Percentiles rank a stretch among this genome's conserved stretches.
These are phyloP conservation scores for Drosophila ohnishii DNA, from an alignment of 1,140 invertebrate species.

Conservation along the genomic window DNA sequence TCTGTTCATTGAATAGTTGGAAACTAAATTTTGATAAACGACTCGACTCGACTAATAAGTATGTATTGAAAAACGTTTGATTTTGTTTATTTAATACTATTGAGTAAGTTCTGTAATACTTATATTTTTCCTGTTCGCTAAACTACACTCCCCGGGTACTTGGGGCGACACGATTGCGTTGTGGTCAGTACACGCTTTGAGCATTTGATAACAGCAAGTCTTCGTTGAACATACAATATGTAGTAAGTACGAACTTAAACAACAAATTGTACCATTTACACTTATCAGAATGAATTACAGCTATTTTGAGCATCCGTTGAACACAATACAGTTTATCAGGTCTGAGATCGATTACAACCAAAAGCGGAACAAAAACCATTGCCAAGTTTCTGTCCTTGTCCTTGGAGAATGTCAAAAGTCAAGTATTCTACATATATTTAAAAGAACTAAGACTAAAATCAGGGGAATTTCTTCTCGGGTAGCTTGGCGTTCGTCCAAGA, in stretches of 20 bases:
- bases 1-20: conserved; percentile 33
- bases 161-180: conserved; percentile 41
- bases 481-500: neutral
- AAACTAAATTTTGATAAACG: conserved; percentile 50
- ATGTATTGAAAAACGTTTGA: conserved; percentile 62
- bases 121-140: conserved; percentile 30
- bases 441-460: conserved; percentile 20
- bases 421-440: neutral
- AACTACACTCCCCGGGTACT: conserved; percentile 13
- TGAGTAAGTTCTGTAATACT: conserved; percentile 65
- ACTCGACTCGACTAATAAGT: conserved; percentile 44
- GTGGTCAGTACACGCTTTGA: conserved; percentile 59
- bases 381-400: neutral
- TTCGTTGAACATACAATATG: conserved; percentile 57
- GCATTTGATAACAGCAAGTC: conserved; percentile 47
- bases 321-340: conserved; percentile 66
- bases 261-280: conserved; percentile 39
- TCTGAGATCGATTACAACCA: conserved; percentile 57
- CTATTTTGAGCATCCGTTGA: conserved; percentile 68
- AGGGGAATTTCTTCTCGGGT: neutral
- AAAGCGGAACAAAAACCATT: conserved; percentile 42
- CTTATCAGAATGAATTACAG: conserved; percentile 32
- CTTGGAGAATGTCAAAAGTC: conserved; percentile 1
- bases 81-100: conserved; percentile 68
- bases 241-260: conserved; percentile 14